Percentiles rank a stretch among this genome's conserved stretches.
Conservation (phyloP, 1,140 invertebrate species). For the Pygmarrhopalites habei region DNA sequence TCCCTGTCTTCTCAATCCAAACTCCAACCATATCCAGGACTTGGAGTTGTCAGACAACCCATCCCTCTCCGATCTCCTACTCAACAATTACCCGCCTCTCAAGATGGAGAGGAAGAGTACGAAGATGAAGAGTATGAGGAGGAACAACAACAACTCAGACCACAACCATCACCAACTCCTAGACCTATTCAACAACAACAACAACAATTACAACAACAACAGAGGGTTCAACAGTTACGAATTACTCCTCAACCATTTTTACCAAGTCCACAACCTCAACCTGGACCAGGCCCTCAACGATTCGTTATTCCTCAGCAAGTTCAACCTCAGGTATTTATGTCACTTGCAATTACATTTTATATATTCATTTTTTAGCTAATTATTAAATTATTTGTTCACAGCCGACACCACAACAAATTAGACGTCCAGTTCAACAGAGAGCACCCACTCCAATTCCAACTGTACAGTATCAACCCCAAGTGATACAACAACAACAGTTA, state of each 20-base stretch:
- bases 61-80: neutral
- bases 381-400: neutral
- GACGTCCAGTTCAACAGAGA: slow-evolving; percentile 9
- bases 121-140: slow-evolving; percentile 31
- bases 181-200: neutral
- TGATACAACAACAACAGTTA: neutral
- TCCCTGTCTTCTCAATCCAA: slow-evolving; percentile 1
- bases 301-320: slow-evolving; percentile 20
- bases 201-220: neutral
- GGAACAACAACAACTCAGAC: slow-evolving; percentile 6
- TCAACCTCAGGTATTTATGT: slow-evolving; percentile 21
- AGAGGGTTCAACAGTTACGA: slow-evolving; percentile 7
- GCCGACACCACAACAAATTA: slow-evolving; percentile 4
- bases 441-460: slow-evolving; percentile 3
- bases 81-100: slow-evolving; percentile 6
- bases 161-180: neutral
- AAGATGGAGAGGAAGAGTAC: slow-evolving; percentile 15
- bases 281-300: slow-evolving; percentile 22
- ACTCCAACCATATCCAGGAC: slow-evolving; percentile 2
- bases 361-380: neutral
- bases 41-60: slow-evolving; percentile 4
- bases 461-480: too few relatives aligned
- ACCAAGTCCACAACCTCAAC: neutral
- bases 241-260: neutral
- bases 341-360: neutral